Base-by-base conservation (phyloP, 2,888 invertebrate genomes). In the Hypena proboscidalis region DNA sequence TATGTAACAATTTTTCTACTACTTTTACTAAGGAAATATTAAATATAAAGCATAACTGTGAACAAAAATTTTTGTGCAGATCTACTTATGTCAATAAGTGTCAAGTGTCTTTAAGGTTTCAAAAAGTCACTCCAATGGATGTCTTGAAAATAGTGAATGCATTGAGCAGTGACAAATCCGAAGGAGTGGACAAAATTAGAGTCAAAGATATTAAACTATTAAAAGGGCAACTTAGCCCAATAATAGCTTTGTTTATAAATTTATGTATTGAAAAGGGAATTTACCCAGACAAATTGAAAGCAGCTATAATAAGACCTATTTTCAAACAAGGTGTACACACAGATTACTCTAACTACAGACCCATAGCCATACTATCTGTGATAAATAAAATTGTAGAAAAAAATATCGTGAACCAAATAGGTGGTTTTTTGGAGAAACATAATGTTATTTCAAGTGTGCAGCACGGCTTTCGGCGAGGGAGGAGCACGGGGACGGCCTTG, bases 11-110 rank as follows among this genome's bases (percentile, higher is more conserved):
- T 2, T 40, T 40, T 10, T 33, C 39, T 1, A 14, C 5, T 23
- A 32, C 26, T 8, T 40, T 40, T 20, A 33, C 39, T n/a, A 13
- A 40, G 27, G 27, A 40, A 40, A 34, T 40, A 3, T 8, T 20
- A 32, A 8, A 27, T 15, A 22, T 33, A 17, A 40, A 33, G 8
- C 33, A 34, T 29, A 29, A 17, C 2, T 40, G 33, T 11, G 13
- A 6, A 11, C 27, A 27, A 15, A 33, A 25, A 17, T 40, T 40
- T 2, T 14, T 40, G 7, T 21, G 33, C 8, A 40, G 33, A 7
- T 27, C 33, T 17, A 33, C 11, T 10, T 40, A 40, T 8, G 15
- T 29, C 1, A 15, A 22, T 6, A 4, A 3, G 14, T 22, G 22
- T 6, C 7, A 40, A 1, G 15, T 40, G 10, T 33, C 21, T 8